These are phyloP conservation scores for Nasalis larvatus DNA, from an alignment of 2,113 vertebrate genomes.

Conservation along the genomic window DNA sequence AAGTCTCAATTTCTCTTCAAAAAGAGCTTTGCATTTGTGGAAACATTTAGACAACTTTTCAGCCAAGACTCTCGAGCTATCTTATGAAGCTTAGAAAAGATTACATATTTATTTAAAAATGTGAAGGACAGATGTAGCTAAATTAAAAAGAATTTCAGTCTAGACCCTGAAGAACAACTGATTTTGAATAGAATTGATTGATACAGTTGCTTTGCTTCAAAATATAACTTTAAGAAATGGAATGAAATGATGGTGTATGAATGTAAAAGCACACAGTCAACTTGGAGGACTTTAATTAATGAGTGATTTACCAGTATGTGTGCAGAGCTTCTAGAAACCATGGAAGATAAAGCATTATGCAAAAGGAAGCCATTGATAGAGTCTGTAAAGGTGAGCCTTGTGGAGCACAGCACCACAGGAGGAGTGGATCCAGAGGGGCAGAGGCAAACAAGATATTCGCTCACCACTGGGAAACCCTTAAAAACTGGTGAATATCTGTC, in stretches of 20 bases:
- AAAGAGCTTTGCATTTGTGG: not conserved
- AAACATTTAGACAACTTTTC: not conserved
- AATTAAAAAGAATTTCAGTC: not conserved
- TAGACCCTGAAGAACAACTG: not conserved
- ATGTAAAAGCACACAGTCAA: not conserved
- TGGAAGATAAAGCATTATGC: not conserved
- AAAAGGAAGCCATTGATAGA: not conserved
- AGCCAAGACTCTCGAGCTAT: not conserved
- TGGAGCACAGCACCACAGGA: not conserved
- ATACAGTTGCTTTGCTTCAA: slow-evolving; percentile 5
- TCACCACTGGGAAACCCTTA: not conserved
- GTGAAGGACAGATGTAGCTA: not conserved
- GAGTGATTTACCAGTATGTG: not conserved
- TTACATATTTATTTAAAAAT: slow-evolving; percentile 1
- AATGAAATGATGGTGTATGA: not conserved
- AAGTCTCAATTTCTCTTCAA: not conserved
- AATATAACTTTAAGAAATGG: not conserved
- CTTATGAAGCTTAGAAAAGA: not conserved
- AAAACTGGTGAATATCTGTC: not conserved
- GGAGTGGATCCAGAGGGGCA: not conserved
- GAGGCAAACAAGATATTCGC: not conserved
- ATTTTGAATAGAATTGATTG: not conserved
- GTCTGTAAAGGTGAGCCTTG: not conserved
- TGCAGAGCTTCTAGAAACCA: not conserved
- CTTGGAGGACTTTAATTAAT: not conserved